Percentiles rank a stretch among this genome's conserved stretches.
Evolutionary conservation across 1,140 invertebrate species (phyloP).

Genomic region (Platorchestia sp.): DNA sequence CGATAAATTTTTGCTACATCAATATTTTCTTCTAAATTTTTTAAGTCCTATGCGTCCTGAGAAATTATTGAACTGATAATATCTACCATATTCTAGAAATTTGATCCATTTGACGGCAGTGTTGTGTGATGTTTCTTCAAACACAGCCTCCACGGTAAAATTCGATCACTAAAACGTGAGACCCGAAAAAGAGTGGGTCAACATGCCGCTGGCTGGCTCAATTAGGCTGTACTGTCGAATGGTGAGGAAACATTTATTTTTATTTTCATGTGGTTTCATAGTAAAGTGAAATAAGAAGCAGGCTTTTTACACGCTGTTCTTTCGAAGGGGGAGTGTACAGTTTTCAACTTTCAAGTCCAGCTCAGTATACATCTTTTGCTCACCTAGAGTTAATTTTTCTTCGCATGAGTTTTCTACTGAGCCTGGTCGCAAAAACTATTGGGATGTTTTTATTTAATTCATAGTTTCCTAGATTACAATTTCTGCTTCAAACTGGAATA

Average conservation of each 20-base stretch:
- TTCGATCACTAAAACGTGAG: not conserved
- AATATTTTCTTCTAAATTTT: too few species aligned
- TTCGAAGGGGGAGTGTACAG: not conserved
- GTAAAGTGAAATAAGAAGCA: not conserved
- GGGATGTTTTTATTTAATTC: too few species aligned
- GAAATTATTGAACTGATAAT: not conserved
- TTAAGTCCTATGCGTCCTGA: not conserved
- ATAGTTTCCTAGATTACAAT: too few species aligned
- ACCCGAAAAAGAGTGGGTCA: not conserved
- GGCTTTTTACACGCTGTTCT: not conserved
- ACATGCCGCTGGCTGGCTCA: not conserved
- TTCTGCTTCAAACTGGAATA: too few species aligned
- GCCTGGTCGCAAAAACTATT: too few species aligned
- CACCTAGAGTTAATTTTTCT: too few species aligned
- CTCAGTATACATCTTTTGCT: too few species aligned
- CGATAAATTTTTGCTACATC: too few species aligned
- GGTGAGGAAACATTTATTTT: not conserved
- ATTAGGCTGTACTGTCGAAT: not conserved
- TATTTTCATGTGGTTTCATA: not conserved
- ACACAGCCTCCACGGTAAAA: not conserved
- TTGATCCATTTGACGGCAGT: not conserved
- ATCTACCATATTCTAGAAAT: not conserved
- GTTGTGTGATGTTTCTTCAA: not conserved
- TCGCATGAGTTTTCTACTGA: too few species aligned
- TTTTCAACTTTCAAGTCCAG: too few species aligned